Base-by-base conservation (phyloP, 2,797 vertebrate species). In the Pitangus sulphuratus region DNA sequence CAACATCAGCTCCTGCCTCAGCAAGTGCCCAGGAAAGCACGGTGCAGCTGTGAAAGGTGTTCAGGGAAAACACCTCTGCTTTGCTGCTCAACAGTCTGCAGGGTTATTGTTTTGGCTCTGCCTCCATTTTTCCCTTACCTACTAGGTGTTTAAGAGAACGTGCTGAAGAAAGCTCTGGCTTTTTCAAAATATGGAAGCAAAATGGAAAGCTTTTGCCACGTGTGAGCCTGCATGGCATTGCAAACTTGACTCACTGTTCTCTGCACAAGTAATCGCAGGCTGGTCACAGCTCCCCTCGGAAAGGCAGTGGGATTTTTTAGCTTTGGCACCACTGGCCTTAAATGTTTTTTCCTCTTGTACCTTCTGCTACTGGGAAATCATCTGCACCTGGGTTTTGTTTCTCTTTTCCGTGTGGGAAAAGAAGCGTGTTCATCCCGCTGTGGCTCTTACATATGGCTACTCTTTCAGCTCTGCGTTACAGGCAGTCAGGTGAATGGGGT, bases 331-430 rank as follows among this genome's bases (percentile, higher is more conserved):
- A 13, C 4, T 44, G 35, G 7, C 11, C 15, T 45, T 47, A 61
- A 81, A 66, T 51, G 15, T 1, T 5, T 76, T 91, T 82, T 42
- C 31, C 11, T 65, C n/a, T 56, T 69, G 69, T 84, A n/a, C 50
- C 42, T 91, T 93, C 77, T 91, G 88, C 69, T 81, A 9, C 51
- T 72, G 65, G 69, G 54, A 95, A 90, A 90, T 90, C 54, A 48
- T 57, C 57, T 45, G 69, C 44, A 68, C 37, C 31, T 95, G 79
- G 47, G 75, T 75, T 87, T 93, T 65, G 47, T 15, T 13, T 75
- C 31, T 74, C 30, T 35, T 68, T 94, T 94, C 53, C 70, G 3
- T 45, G 24, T 28, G 54, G 45, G 61, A 90, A 54, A 81, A 72
- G 47, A 51, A 48, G 15, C 0, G 0, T 11, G 33, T 72, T 91